Evolutionary conservation across 2,888 invertebrate species (phyloP), one percentile per base, ranked within the genome.

Genomic region (Phalera bucephala): DNA sequence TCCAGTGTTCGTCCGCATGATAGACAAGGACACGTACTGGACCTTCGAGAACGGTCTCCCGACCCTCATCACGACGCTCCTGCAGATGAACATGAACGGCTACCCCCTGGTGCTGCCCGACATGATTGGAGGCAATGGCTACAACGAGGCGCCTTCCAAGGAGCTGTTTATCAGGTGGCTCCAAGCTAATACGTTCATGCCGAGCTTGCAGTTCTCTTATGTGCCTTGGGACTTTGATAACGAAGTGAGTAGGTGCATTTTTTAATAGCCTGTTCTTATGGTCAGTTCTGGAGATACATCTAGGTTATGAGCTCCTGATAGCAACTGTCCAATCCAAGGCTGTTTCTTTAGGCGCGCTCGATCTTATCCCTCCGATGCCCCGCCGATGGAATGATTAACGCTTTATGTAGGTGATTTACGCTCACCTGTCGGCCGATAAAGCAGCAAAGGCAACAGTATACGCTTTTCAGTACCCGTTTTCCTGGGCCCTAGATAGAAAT

Each of bases 91-190:
- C 55, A 76, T 93, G 50, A 84, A 92, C 41, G 94, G 94, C 1
- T 94, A 94, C 73, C 92, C 94, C 0, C 91, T 92, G 52, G 93
- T 95, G n/a, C 73, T 96, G 26, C 95, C 96, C 0, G 95, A 96
- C 63, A 95, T 95, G 93, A 92, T 94, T 15, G 94, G 93, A 0
- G 93, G 93, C 2, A 93, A 92, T 42, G 92, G 91, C 0, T 80
- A 75, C 52, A 78, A 81, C 2, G 90, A 87, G 31, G 70, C 73
- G 0, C 86, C 92, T 0, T 83, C 80, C 17, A 91, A 92, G 49
- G 93, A 94, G 68, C 70, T 94, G 23, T 94, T 93, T 62, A 91
- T 95, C 12, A 84, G 96, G 26, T 96, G 96, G 96, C 80, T 94
- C 15, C 93, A 95, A 64, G 93, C 94, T 0, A 94, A 93, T 45